Base-by-base conservation (phyloP, 1,140 invertebrate genomes). In the Drosophila mauritiana region DNA sequence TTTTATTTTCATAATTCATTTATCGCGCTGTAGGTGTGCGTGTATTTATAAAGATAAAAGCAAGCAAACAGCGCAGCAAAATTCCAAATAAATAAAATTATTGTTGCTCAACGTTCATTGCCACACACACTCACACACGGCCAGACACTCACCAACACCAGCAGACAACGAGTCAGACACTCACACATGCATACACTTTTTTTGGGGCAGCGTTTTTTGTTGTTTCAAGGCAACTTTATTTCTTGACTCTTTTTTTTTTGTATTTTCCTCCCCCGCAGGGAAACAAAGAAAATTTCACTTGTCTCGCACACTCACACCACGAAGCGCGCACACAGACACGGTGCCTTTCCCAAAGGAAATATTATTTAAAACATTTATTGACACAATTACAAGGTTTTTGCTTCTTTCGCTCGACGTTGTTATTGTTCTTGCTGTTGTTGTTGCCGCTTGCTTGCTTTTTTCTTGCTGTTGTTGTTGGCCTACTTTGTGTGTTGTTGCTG, bases 211-310 rank as follows among this genome's bases (percentile, higher is more conserved):
- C 64, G 64, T 82, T 88, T 78, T 54, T 58, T 63, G 39, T 63
- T 63, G 67, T 83, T 86, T 79, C 79, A 79, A 83, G 83, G 79
- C 59, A 83, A 83, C 79, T 83, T 77, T 62, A 82, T 82, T 88
- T 86, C 79, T 72, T 88, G 59, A 88, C 70, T 86, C 85, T 82
- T 76, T 55, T 62, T 31, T 31, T 76, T 55, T 62, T 31, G 8
- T 31, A 31, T 31, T 31, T 61, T 55, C 72, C 78, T 67, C 74
- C 78, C 68, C 56, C 78, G 69, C 67, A 68, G 53, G 53, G 65
- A 79, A 88, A 86, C 82, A 88, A 86, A 88, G 83, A 89, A 76
- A 83, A 89, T 88, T 88, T 89, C 75, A 89, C 83, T 88, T 88
- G 79, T 79, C 76, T 83, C 51, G 61, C 56, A 40, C 39, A 53